phyloP scores from a whole-genome alignment of 1,140 invertebrate species.

The Stegodyphus mimosarum region DNA sequence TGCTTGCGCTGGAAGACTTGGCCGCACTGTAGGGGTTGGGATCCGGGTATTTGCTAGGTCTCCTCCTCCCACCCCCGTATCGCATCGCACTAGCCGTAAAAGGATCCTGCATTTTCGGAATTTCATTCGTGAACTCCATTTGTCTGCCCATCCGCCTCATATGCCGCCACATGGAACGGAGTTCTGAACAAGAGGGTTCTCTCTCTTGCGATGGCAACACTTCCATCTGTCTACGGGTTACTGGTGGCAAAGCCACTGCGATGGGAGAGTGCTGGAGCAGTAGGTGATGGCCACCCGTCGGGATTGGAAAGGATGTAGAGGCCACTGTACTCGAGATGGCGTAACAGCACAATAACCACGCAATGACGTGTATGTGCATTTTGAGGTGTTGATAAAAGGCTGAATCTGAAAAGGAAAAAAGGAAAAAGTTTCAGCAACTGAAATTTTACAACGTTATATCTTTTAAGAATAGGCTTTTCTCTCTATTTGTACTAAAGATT shows the following conservation, averaged over 20 bases:
- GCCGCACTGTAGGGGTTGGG: conserved; percentile 46
- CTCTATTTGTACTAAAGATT: too few relatives aligned
- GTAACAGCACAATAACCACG: conserved; percentile 11
- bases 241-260: conserved; percentile 38
- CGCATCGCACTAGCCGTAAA: conserved; percentile 35
- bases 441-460: too few relatives aligned
- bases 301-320: conserved; percentile 37
- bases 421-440: too few relatives aligned
- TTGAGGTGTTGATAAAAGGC: not conserved
- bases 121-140: conserved; percentile 61
- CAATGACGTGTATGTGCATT: not conserved
- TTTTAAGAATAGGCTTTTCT: too few relatives aligned
- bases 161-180: conserved; percentile 91
- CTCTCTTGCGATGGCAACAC: conserved; percentile 26
- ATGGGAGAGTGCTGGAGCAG: conserved; percentile 23
- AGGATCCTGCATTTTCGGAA: conserved; percentile 51
- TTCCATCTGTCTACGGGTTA: conserved; percentile 46
- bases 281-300: conserved; percentile 38
- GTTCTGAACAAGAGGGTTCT: conserved; percentile 86
- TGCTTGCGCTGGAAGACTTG: conserved; percentile 39
- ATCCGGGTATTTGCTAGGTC: conserved; percentile 41
- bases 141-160: conserved; percentile 87
- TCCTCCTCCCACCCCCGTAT: conserved; percentile 6
- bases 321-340: conserved; percentile 6
- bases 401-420: not conserved